Evolutionary conservation across 2,797 vertebrate genomes (phyloP).

Genomic region (Menidia menidia): DNA sequence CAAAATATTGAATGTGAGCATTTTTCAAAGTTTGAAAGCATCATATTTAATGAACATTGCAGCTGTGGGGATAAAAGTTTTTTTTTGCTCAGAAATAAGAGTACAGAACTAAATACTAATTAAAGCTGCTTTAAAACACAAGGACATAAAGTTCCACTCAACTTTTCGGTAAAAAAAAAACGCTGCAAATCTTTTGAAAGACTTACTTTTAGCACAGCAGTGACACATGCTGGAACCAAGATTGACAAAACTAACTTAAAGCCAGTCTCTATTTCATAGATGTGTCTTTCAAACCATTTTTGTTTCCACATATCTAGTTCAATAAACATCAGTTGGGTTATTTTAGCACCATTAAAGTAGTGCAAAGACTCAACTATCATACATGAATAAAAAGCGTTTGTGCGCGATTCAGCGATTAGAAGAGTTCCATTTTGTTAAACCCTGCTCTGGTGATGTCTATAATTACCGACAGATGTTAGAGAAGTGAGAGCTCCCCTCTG

Average conservation of each 20-base stretch:
- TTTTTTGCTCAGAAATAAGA: background rate
- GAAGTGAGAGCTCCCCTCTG: constrained; percentile 54
- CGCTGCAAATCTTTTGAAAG: no score
- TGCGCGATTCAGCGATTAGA: constrained; percentile 39
- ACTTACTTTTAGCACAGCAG: background rate
- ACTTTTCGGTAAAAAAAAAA: no score
- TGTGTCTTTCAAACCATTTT: no score
- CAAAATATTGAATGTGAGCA: background rate
- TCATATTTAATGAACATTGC: no score
- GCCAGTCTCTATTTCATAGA: no score
- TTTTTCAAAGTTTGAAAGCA: no score
- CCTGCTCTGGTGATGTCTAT: constrained; percentile 69
- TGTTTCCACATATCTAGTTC: constrained; percentile 1
- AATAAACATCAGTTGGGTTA: background rate
- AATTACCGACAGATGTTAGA: constrained; percentile 78
- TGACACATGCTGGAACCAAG: background rate
- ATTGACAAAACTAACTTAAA: background rate
- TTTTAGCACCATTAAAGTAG: background rate
- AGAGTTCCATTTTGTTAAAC: constrained; percentile 41
- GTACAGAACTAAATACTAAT: background rate
- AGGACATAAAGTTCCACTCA: background rate
- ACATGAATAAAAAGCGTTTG: constrained; percentile 6
- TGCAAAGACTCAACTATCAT: background rate
- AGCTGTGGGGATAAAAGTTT: no score
- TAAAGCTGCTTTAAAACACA: no score